Evolutionary conservation across 2,113 vertebrate genomes (phyloP).

Genomic region (Corythornis cristatus): DNA sequence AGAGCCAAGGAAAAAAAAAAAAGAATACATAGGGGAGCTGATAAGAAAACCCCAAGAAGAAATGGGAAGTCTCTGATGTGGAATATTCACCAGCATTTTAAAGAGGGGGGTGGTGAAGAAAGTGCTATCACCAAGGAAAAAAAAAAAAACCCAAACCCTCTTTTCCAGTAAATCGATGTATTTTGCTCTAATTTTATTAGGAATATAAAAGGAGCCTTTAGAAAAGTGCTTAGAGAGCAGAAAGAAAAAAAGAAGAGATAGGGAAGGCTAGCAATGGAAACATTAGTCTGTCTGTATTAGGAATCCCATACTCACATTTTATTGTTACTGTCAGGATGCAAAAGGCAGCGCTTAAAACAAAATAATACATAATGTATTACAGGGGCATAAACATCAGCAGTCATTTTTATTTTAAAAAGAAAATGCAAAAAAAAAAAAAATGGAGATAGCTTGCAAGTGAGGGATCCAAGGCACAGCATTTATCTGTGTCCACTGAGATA

Average conservation of each 20-base stretch:
- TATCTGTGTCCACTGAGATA: slow-evolving; percentile 59
- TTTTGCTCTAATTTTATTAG: slow-evolving; percentile 95
- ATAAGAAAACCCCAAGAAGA: slow-evolving; percentile 40
- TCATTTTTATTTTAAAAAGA: slow-evolving; percentile 93
- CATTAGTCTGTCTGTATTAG: slow-evolving; percentile 99
- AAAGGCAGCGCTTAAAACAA: slow-evolving; percentile 98
- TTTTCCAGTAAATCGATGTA: slow-evolving; percentile 89
- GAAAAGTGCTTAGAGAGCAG: slow-evolving; percentile 97
- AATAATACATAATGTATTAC: slow-evolving; percentile 99
- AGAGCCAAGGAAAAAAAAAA: background rate
- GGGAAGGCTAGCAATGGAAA: slow-evolving; percentile 82
- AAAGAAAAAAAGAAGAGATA: slow-evolving; percentile 77
- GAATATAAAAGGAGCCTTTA: slow-evolving; percentile 93
- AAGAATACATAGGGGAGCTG: background rate
- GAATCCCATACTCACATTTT: slow-evolving; percentile 99
- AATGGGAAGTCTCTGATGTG: slow-evolving; percentile 41
- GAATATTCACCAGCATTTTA: slow-evolving; percentile 69
- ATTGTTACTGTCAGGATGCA: slow-evolving; percentile 99
- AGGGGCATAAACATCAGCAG: slow-evolving; percentile 91
- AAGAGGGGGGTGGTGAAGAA: background rate
- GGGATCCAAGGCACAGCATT: slow-evolving; percentile 36
- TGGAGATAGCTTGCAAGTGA: slow-evolving; percentile 40
- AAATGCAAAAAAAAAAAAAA: slow-evolving; percentile 80
- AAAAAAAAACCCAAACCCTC: slow-evolving; percentile 52
- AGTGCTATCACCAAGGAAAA: slow-evolving; percentile 40